Conservation (phyloP, 1,140 invertebrate species). For the Theocolax elegans region DNA sequence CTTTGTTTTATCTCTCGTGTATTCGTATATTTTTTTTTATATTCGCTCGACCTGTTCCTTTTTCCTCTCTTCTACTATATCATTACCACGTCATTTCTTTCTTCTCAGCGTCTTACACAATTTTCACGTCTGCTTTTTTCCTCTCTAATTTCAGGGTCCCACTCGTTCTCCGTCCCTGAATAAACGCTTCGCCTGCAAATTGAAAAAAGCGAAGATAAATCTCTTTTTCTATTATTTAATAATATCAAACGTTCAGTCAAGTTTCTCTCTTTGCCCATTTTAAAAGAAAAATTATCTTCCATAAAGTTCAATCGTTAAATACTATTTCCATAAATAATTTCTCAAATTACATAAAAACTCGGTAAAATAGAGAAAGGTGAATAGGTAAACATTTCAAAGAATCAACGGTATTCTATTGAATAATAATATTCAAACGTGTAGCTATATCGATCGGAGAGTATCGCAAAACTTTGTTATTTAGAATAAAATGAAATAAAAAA, state of each 20-base stretch:
- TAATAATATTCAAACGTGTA: too few relatives aligned
- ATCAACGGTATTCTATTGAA: too few relatives aligned
- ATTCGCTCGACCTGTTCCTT: constrained; percentile 10
- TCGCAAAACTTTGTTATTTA: background rate
- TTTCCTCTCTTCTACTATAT: constrained; percentile 38
- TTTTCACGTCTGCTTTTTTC: constrained; percentile 5
- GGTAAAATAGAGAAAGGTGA: too few relatives aligned
- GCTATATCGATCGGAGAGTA: too few relatives aligned
- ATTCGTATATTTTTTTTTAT: constrained; percentile 26
- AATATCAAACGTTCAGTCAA: background rate
- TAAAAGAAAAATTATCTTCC: too few relatives aligned
- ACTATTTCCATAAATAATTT: too few relatives aligned
- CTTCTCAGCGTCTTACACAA: constrained; percentile 5
- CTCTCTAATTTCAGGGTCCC: background rate
- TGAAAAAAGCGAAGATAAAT: background rate
- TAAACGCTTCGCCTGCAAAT: background rate
- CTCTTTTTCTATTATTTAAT: background rate
- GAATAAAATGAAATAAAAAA: too few relatives aligned
- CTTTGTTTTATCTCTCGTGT: constrained; percentile 2
- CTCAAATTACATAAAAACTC: too few relatives aligned
- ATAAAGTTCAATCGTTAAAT: too few relatives aligned
- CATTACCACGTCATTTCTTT: constrained; percentile 32
- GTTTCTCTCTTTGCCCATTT: too few relatives aligned
- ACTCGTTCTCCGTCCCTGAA: background rate
- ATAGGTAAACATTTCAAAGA: too few relatives aligned